Percentiles rank a stretch among this genome's conserved stretches.
phyloP scores from a whole-genome alignment of 2,797 vertebrate species.

The Sparidentex hasta region DNA sequence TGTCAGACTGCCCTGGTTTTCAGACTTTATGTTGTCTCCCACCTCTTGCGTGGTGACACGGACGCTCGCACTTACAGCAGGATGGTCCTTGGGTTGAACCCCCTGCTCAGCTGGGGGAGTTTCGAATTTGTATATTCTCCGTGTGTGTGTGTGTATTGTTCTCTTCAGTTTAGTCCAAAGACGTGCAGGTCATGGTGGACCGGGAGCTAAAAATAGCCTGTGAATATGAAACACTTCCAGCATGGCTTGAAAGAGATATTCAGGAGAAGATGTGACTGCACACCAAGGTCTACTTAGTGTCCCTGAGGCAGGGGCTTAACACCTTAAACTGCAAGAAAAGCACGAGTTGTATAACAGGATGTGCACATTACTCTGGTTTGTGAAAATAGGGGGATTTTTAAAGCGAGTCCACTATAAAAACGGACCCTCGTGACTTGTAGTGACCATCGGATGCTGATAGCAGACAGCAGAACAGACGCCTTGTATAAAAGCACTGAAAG shows the following conservation, averaged over 20 bases:
- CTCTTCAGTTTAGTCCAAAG: conserved; percentile 7
- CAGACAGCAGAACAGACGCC: conserved; percentile 1
- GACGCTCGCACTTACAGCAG: conserved; percentile 5
- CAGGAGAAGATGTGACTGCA: conserved; percentile 16
- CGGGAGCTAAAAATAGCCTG: conserved; percentile 23
- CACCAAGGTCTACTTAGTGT: not conserved
- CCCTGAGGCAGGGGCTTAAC: not conserved
- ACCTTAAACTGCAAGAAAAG: not conserved
- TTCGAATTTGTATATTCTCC: conserved; percentile 20
- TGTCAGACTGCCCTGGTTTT: conserved; percentile 42
- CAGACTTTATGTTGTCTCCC: conserved; percentile 5
- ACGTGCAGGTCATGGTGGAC: conserved; percentile 28
- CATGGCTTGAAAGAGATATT: conserved; percentile 16
- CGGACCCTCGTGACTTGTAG: not conserved
- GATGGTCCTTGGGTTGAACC: conserved; percentile 22
- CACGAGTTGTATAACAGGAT: not conserved
- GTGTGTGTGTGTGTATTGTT: not conserved
- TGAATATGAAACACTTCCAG: conserved; percentile 34
- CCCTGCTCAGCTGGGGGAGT: conserved; percentile 5
- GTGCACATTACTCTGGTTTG: not conserved
- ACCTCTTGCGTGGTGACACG: not conserved
- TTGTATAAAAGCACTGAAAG: not conserved
- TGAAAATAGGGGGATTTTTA: not conserved
- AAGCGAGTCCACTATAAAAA: not conserved
- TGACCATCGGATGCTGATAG: not conserved